Conservation (phyloP, 53 echinoderm and acorn worm genomes). For the Echinometra lucunter region DNA sequence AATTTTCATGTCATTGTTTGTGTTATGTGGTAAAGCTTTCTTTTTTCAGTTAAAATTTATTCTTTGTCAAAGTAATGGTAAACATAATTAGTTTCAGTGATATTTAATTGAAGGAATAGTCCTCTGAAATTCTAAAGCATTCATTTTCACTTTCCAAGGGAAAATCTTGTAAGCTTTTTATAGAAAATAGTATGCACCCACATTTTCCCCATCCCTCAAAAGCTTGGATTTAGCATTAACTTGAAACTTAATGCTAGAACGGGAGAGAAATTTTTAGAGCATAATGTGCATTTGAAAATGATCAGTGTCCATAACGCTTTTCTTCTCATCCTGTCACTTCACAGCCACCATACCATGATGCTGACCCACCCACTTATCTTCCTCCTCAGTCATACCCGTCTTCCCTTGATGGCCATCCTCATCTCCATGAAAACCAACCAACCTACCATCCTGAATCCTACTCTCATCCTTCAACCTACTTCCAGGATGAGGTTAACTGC, state of each 20-base stretch:
- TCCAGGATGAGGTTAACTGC: neutral
- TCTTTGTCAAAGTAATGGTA: too few relatives aligned
- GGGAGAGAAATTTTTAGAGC: neutral
- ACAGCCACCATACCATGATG: constrained; percentile 12
- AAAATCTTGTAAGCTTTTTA: too few relatives aligned
- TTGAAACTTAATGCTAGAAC: too few relatives aligned
- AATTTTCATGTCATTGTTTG: neutral
- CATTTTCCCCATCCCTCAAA: too few relatives aligned
- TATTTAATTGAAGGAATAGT: too few relatives aligned
- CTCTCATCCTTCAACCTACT: constrained; percentile 2
- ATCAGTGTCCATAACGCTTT: neutral
- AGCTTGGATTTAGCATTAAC: neutral
- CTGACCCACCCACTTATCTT: constrained; percentile 23
- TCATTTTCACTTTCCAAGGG: too few relatives aligned
- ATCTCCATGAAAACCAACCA: constrained; percentile 43
- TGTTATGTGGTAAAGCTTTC: too few relatives aligned
- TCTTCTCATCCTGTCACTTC: neutral
- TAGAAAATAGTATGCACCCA: too few relatives aligned
- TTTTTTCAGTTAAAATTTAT: too few relatives aligned
- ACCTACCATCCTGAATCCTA: neutral
- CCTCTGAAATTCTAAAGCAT: too few relatives aligned
- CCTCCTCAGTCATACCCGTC: constrained; percentile 15
- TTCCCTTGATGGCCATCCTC: constrained; percentile 25
- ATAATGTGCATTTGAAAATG: neutral
- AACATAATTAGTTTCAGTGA: too few relatives aligned